A percentile compares a stretch with the other conserved stretches of the same genome.
Evolutionary conservation across 53 echinoderm and acorn worm genomes (phyloP).

Genomic region (Crossaster papposus): DNA sequence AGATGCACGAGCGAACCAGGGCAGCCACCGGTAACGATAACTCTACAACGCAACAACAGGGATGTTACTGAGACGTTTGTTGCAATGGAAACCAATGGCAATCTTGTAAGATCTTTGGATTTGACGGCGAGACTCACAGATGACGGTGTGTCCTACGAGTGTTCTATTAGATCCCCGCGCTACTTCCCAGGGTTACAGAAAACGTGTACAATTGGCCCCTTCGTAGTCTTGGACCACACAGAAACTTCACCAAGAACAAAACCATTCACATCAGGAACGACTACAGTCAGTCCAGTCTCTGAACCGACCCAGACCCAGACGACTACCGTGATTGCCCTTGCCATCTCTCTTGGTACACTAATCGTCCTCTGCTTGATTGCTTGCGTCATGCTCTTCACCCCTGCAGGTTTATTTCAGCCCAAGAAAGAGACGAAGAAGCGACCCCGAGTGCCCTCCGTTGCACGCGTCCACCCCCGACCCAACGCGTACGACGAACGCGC

Average conservation of each 20-base stretch:
- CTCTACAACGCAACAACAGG: not conserved
- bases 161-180: conserved; percentile 26
- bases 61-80: conserved; percentile 36
- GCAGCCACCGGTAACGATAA: conserved; percentile 2
- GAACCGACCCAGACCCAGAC: not conserved
- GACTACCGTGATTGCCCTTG: not conserved
- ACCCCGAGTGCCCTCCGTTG: not conserved
- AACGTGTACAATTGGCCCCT: conserved; percentile 14
- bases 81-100: conserved; percentile 21
- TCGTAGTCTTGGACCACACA: not conserved
- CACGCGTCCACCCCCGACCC: not conserved
- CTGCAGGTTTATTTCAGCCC: not conserved
- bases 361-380: not conserved
- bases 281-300: not conserved
- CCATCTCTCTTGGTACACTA: not conserved
- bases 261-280: not conserved
- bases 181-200: conserved; percentile 13
- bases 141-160: conserved; percentile 10
- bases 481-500: not conserved
- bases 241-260: not conserved
- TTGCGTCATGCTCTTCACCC: not conserved
- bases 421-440: not conserved
- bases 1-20: conserved; percentile 21
- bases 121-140: not conserved
- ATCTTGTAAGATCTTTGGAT: not conserved